Percentiles rank a stretch among this genome's conserved stretches.
phyloP scores from a whole-genome alignment of 2,113 vertebrate genomes.

The Lycocorax pyrrhopterus region DNA sequence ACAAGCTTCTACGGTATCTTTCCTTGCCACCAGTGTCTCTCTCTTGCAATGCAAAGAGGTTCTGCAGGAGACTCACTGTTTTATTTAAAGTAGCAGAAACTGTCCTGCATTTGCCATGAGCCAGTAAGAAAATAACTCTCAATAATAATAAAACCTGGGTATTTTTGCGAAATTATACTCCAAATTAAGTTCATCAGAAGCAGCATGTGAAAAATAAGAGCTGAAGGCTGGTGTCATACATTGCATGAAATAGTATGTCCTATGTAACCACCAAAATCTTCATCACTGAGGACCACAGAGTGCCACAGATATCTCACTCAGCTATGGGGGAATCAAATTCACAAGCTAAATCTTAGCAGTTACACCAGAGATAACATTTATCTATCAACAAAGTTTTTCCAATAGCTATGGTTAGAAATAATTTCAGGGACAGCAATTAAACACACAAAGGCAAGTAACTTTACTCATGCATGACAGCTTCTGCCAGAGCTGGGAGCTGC shows the following conservation, averaged over 20 bases:
- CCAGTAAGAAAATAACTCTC: background rate
- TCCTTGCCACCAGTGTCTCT: background rate
- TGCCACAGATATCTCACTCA: background rate
- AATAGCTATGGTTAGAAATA: background rate
- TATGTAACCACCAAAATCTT: background rate
- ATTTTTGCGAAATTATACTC: background rate
- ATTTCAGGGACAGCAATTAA: background rate
- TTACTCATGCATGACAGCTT: background rate
- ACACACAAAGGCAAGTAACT: background rate
- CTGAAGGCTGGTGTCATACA: background rate
- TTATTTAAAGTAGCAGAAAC: background rate
- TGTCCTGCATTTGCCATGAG: background rate
- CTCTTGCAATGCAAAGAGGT: background rate
- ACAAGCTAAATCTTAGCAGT: background rate
- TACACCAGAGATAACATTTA: background rate
- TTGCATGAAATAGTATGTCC: background rate
- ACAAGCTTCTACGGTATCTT: slow-evolving; percentile 14
- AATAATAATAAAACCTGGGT: background rate
- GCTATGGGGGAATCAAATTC: background rate
- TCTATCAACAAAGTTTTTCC: background rate
- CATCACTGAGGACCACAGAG: background rate
- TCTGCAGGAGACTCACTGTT: background rate
- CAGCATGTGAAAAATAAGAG: background rate
- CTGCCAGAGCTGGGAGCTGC: background rate
- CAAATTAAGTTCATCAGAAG: background rate